Evolutionary conservation across 92 coral and sea anemone species (phyloP).

Genomic region (Siderastrea radians): DNA sequence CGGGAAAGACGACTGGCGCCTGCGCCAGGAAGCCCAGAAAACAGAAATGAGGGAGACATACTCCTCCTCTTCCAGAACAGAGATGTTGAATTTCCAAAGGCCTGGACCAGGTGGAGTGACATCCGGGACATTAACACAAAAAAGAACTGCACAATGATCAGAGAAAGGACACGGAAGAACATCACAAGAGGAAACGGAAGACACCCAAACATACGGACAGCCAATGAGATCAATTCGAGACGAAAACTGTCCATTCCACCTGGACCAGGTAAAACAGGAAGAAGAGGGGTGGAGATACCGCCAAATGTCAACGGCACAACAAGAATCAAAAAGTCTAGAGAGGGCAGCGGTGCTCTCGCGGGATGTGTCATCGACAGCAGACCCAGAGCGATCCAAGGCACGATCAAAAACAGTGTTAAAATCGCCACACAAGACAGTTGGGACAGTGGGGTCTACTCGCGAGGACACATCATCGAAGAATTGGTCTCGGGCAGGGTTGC

Average conservation of each 20-base stretch:
- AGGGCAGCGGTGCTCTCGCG: background rate
- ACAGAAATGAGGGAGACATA: background rate
- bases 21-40: conserved; percentile 29
- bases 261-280: conserved; percentile 12
- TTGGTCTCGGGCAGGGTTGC: conserved; percentile 26
- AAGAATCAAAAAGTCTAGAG: background rate
- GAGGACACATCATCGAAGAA: background rate
- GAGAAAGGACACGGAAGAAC: conserved; percentile 25
- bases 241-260: background rate
- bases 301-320: conserved; percentile 24
- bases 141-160: background rate
- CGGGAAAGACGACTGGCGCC: background rate
- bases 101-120: conserved; percentile 3
- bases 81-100: conserved; percentile 27
- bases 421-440: conserved; percentile 19
- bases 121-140: background rate
- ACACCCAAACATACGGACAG: background rate
- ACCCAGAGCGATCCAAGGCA: background rate
- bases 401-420: conserved; percentile 40
- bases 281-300: background rate
- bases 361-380: background rate
- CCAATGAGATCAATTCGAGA: conserved; percentile 16
- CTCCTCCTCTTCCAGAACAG: background rate
- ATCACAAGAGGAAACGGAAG: background rate
- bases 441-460: background rate